These are phyloP conservation scores for Leptonema lineaticorne DNA, from an alignment of 1,140 invertebrate species.

Conservation along the genomic window DNA sequence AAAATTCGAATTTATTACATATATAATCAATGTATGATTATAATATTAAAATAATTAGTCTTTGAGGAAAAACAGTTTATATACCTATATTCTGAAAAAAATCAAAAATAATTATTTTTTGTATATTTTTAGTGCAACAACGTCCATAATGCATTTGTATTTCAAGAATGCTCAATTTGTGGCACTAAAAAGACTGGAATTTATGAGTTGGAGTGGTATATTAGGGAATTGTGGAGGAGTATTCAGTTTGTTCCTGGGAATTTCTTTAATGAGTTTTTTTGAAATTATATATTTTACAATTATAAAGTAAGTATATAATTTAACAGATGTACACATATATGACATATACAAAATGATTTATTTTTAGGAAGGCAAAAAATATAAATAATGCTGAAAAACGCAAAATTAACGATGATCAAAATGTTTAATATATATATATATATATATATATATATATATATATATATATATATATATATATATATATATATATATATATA, in stretches of 20 bases:
- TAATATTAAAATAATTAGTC: background rate
- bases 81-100: background rate
- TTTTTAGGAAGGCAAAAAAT: too few species aligned
- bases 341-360: too few species aligned
- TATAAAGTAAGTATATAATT: too few species aligned
- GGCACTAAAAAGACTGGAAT: slow-evolving; percentile 60
- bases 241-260: slow-evolving; percentile 57
- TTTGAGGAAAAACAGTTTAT: slow-evolving; percentile 44
- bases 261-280: slow-evolving; percentile 53
- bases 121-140: background rate
- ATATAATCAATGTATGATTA: background rate
- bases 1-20: background rate
- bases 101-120: too few species aligned
- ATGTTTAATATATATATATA: too few species aligned
- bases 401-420: too few species aligned
- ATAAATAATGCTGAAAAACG: too few species aligned
- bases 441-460: too few species aligned
- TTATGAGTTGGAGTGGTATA: slow-evolving; percentile 64
- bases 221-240: slow-evolving; percentile 67
- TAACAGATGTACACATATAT: too few species aligned
- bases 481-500: too few species aligned
- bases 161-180: slow-evolving; percentile 68
- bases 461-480: too few species aligned
- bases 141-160: slow-evolving; percentile 41
- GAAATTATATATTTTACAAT: slow-evolving; percentile 66